Base-by-base conservation (phyloP, 2,888 invertebrate species). In the Tenthredo livida region DNA sequence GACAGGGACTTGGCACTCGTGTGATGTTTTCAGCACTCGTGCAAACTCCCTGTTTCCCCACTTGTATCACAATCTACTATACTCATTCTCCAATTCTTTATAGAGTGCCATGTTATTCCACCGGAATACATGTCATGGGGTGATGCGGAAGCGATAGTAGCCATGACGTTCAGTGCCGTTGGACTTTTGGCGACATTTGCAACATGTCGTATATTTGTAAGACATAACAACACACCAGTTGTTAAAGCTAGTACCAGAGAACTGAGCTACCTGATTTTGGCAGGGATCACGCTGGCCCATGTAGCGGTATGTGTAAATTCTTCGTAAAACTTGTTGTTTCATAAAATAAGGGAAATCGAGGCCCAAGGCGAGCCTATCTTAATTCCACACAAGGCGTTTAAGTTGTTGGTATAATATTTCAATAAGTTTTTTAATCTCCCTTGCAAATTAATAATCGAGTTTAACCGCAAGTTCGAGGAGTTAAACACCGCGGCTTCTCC, bases 181-280 rank as follows among this genome's bases (percentile, higher is more conserved):
- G 96, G 97, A n/a, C 95, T 97, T 87, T 91, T 95, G 72, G 94
- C 95, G 58, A 96, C 96, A 1, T 92, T 94, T 50, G 94, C 95
- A 89, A 95, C 96, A 0, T 94, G 95, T 86, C 91, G 94, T 58
- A 94, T 96, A 43, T 97, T 97, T 93, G 91, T 96, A 75, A 94
- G 94, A 85, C 95, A 96, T 93, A 96, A 97, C 93, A 94, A 96
- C 92, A 97, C 97, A 0, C 97, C 97, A 1, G 96, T 97, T 6
- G 97, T 97, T 61, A 97, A 97, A 93, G 95, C 95, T 3, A 95
- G 95, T 72, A 95, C 95, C 6, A 94, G 95, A 85, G 96, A 96
- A 90, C 93, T 96, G 72, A 96, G 96, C 90, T 97, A 97, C 92
- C 95, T 97, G 87, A 96, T 97, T 87, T 94, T 97, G 87, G 94